Conservation (phyloP, 2,888 invertebrate genomes). For the Melinaea menophilus region DNA sequence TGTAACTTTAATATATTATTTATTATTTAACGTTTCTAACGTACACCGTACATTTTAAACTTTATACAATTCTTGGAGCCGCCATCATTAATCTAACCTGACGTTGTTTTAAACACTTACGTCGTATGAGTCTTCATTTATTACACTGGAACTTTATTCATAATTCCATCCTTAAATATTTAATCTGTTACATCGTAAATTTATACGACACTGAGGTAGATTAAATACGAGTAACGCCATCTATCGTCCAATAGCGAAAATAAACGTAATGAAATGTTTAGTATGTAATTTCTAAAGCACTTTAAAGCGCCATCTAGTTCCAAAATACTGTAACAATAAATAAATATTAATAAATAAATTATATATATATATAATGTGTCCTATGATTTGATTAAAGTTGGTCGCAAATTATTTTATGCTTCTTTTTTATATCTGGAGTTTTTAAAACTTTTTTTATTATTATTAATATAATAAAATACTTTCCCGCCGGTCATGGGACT, state of each 20-base stretch:
- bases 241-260: slow-evolving; percentile 11
- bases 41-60: no score
- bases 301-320: no score
- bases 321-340: no score
- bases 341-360: no score
- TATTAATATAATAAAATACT: slow-evolving; percentile 16
- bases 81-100: slow-evolving; percentile 39
- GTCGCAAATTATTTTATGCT: not conserved
- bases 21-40: no score
- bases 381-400: no score
- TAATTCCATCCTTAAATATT: not conserved
- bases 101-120: slow-evolving; percentile 37
- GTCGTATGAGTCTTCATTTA: slow-evolving; percentile 30
- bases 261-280: not conserved
- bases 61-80: not conserved
- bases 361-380: no score
- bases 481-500: slow-evolving; percentile 17
- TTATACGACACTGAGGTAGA: not conserved
- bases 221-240: slow-evolving; percentile 14
- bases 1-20: not conserved
- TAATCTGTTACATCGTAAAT: no score
- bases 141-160: slow-evolving; percentile 24
- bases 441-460: slow-evolving; percentile 2
- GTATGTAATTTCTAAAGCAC: no score
- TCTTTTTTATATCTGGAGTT: not conserved